These are phyloP conservation scores for Bos indicus DNA, from an alignment of 2,113 vertebrate species.

Conservation along the genomic window DNA sequence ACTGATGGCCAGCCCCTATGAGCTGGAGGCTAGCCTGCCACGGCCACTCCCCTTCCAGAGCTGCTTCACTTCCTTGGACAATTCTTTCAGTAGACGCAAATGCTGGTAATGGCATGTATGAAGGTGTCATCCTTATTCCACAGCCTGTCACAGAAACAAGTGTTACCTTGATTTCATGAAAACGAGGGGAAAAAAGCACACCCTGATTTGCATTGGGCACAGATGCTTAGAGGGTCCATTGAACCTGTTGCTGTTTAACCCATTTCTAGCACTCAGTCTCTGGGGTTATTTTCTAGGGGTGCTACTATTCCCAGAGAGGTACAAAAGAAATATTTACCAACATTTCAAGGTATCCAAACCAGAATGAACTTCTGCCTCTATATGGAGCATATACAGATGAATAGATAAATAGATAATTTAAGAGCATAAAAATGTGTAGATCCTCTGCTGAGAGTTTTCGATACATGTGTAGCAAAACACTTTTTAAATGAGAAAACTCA, in stretches of 20 bases:
- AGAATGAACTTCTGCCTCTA: not conserved
- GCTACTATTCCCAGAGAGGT: not conserved
- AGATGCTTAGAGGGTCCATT: not conserved
- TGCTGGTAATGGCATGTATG: conserved; percentile 75
- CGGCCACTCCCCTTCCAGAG: conserved; percentile 87
- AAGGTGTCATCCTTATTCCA: conserved; percentile 77
- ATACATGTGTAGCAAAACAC: not conserved
- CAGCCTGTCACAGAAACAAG: conserved; percentile 75
- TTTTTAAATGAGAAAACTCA: not conserved
- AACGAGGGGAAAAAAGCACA: not conserved
- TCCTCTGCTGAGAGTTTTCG: not conserved
- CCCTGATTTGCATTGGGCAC: not conserved
- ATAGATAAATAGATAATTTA: not conserved
- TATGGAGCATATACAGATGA: not conserved
- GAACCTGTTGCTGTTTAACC: not conserved
- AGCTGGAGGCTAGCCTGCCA: conserved; percentile 96
- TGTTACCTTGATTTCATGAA: not conserved
- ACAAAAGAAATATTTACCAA: not conserved
- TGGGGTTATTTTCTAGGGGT: not conserved
- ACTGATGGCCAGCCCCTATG: conserved; percentile 82
- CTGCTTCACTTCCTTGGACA: conserved; percentile 84
- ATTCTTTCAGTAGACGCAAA: conserved; percentile 80
- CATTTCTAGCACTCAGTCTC: not conserved
- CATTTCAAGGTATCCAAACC: not conserved
- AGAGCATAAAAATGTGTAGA: not conserved